phyloP scores from a whole-genome alignment of 2,113 vertebrate genomes.

The Forbesichthys papilliferus region DNA sequence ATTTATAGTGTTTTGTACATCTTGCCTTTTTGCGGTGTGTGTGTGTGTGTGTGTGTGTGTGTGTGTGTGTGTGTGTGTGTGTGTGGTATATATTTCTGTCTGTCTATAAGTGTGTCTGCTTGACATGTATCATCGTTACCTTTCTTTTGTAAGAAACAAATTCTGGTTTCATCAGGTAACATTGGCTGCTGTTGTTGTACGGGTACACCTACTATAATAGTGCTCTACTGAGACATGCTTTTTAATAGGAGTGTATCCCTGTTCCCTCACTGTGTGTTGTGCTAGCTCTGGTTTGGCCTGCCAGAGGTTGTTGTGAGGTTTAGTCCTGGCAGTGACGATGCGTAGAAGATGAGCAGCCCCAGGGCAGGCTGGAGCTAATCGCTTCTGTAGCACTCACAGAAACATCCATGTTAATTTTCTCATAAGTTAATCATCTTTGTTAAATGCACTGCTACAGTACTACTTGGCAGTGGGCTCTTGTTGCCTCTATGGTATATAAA shows the following conservation, averaged over 20 bases:
- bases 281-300: slow-evolving; percentile 1
- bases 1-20: not conserved
- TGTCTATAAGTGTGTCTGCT: not conserved
- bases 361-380: slow-evolving; percentile 9
- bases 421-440: not conserved
- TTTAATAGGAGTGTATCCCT: slow-evolving; percentile 4
- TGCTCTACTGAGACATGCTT: not conserved
- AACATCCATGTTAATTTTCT: not conserved
- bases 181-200: slow-evolving; percentile 7
- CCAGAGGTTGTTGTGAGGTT: slow-evolving; percentile 3
- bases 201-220: slow-evolving; percentile 6
- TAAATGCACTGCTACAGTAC: not conserved
- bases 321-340: not conserved
- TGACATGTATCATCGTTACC: not conserved
- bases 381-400: not conserved
- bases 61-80: not conserved
- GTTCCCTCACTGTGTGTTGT: not conserved
- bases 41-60: not conserved
- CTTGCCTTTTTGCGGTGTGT: no score
- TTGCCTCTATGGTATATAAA: not conserved
- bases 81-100: not conserved
- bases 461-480: not conserved
- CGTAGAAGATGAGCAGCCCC: not conserved
- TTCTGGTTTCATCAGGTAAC: slow-evolving; percentile 6
- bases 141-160: slow-evolving; percentile 8